A percentile compares a stretch with the other conserved stretches of the same genome.
Evolutionary conservation across 2,888 invertebrate species (phyloP).

Genomic region (Cephus runcator): DNA sequence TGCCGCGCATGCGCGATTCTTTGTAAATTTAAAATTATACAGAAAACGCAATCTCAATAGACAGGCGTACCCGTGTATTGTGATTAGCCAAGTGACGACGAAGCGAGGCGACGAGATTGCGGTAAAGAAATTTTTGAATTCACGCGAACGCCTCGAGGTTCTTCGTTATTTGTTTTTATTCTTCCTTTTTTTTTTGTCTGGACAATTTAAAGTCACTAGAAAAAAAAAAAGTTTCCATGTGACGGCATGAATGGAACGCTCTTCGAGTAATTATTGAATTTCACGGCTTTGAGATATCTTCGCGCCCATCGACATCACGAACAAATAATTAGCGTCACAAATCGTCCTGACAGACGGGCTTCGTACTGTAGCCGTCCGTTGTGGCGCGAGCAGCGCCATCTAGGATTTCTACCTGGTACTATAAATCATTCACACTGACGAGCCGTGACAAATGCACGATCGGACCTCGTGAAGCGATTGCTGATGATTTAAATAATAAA

Average conservation of each 20-base stretch:
- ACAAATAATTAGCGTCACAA: slow-evolving; percentile 1
- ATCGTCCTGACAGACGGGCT: slow-evolving; percentile 8
- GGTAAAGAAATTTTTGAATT: not conserved
- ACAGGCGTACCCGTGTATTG: not conserved
- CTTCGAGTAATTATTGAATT: not conserved
- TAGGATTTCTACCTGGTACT: not conserved
- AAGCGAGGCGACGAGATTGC: not conserved
- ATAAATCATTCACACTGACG: slow-evolving; percentile 1
- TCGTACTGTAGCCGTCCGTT: not conserved
- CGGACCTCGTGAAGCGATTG: not conserved
- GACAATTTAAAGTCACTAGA: not conserved
- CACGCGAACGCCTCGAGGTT: not conserved
- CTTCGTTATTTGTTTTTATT: not conserved
- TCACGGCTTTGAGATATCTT: not conserved
- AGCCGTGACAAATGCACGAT: slow-evolving; percentile 1
- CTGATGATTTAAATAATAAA: slow-evolving; percentile 5
- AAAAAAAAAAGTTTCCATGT: not conserved
- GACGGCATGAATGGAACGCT: not conserved
- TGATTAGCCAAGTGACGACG: not conserved
- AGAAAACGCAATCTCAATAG: not conserved
- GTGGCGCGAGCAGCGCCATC: not conserved
- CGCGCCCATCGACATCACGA: slow-evolving; percentile 1
- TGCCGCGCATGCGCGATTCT: not conserved
- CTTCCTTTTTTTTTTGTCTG: not conserved
- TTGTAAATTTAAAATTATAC: not conserved